A percentile compares a stretch with the other conserved stretches of the same genome.
Conservation (phyloP, 1,140 invertebrate genomes). For the Leptopilina boulardi region DNA sequence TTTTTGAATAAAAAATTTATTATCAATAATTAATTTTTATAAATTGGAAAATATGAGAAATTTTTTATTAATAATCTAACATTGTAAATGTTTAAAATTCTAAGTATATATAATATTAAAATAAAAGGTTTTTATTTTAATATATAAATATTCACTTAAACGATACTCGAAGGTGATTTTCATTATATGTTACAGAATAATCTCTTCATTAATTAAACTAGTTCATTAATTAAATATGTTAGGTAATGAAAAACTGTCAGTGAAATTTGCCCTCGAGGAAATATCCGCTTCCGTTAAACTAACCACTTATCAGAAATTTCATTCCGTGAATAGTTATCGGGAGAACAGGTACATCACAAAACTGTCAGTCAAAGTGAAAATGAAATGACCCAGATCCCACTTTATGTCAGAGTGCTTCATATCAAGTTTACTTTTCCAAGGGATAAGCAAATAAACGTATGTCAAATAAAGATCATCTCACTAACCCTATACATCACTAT, state of each 20-base stretch:
- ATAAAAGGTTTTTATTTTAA: no score
- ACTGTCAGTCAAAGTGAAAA: neutral
- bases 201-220: constrained; percentile 5
- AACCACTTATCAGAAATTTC: neutral
- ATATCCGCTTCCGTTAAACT: neutral
- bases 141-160: neutral
- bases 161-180: neutral
- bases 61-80: no score
- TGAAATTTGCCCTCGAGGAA: neutral
- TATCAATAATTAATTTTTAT: no score
- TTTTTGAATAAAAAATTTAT: no score
- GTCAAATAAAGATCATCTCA: neutral
- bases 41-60: no score
- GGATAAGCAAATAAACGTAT: neutral
- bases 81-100: no score
- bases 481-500: no score
- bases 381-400: constrained; percentile 6
- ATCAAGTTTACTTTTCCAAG: constrained; percentile 2
- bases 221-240: constrained; percentile 6
- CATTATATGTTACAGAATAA: neutral
- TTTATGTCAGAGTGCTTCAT: neutral
- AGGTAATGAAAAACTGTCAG: neutral
- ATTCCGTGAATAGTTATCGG: neutral
- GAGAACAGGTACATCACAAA: neutral
- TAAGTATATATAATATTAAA: neutral